Base-by-base conservation (phyloP, 2,113 vertebrate species). In the Nothoprocta perdicaria region DNA sequence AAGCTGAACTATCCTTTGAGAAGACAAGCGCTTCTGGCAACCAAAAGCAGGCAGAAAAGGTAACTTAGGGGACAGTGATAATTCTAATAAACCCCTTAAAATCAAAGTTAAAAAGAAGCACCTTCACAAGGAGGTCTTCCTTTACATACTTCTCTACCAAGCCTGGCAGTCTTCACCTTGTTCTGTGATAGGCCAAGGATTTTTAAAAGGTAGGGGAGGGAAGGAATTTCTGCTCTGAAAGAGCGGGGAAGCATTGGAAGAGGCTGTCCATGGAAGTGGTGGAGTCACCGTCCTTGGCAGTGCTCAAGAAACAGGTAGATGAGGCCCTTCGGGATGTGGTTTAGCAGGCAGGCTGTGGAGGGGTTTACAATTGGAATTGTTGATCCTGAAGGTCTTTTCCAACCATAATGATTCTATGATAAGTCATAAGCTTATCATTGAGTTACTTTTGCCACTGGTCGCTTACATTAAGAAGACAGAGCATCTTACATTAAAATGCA, bases 11-110 rank as follows among this genome's bases (percentile, higher is more conserved):
- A 80, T 95, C 72, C 41, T 97, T 97, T 0, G 98, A 99, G 79
- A 98, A 98, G 74, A 90, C 96, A 50, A 97, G 95, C 9, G 83
- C 97, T 80, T 92, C 93, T 0, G 97, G 98, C 75, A 98, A 98
- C 60, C 98, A 97, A 48, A 99, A 99, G 92, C 99, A 99, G 92
- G 96, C 97, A 23, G 99, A 99, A 81, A 99, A 99, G 98, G 99
- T 99, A 97, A 12, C 83, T 71, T 12, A 13, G 40, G 14, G 15
- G 15, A 5, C 27, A 11, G 31, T 24, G 55, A 9, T 61, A 0
- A 4, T 91, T 80, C 61, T 89, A 43, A 72, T 65, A 33, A 82
- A 66, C 55, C 13, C 63, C 33, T 66, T 45, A 41, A 35, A 80
- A 77, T 62, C 8, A 41, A 68, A 82, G 63, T 31, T 19, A 38